Evolutionary conservation across 2,888 invertebrate genomes (phyloP).

Genomic region (Drepana falcataria): DNA sequence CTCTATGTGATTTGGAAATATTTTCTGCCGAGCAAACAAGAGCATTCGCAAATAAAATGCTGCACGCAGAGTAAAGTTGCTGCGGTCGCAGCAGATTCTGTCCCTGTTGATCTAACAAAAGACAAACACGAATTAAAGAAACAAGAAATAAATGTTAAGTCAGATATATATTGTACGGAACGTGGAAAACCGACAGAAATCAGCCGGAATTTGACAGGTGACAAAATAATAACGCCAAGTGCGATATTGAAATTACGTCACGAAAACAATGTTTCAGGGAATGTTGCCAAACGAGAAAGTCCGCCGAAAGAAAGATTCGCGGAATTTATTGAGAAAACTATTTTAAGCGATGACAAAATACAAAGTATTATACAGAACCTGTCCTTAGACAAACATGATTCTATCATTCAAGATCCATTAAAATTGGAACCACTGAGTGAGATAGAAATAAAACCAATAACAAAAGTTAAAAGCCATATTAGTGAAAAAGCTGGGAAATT

Average conservation of each 20-base stretch:
- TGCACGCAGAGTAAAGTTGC: neutral
- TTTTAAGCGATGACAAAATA: slow-evolving; percentile 67
- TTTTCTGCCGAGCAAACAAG: slow-evolving; percentile 29
- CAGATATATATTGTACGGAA: slow-evolving; percentile 4
- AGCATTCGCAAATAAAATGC: slow-evolving; percentile 15
- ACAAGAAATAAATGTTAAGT: slow-evolving; percentile 1
- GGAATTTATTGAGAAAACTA: slow-evolving; percentile 67
- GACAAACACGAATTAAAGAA: slow-evolving; percentile 5
- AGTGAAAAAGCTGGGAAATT: slow-evolving; percentile 40
- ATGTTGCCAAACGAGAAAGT: slow-evolving; percentile 49
- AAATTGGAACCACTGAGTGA: slow-evolving; percentile 20
- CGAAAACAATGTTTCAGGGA: slow-evolving; percentile 28
- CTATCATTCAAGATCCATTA: slow-evolving; percentile 24
- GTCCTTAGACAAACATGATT: slow-evolving; percentile 51
- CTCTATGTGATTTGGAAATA: slow-evolving; percentile 61
- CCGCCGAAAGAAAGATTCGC: slow-evolving; percentile 67
- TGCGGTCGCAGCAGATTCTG: neutral
- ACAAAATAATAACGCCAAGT: slow-evolving; percentile 31
- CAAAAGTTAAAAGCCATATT: slow-evolving; percentile 24
- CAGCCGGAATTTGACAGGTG: slow-evolving; percentile 4
- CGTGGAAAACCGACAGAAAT: neutral
- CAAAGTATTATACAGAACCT: slow-evolving; percentile 67
- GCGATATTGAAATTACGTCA: slow-evolving; percentile 34
- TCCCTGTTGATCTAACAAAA: neutral
- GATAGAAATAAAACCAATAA: slow-evolving; percentile 22